These are phyloP conservation scores for Auanema freiburgensis DNA, from an alignment of 2,888 invertebrate genomes.

Conservation along the genomic window DNA sequence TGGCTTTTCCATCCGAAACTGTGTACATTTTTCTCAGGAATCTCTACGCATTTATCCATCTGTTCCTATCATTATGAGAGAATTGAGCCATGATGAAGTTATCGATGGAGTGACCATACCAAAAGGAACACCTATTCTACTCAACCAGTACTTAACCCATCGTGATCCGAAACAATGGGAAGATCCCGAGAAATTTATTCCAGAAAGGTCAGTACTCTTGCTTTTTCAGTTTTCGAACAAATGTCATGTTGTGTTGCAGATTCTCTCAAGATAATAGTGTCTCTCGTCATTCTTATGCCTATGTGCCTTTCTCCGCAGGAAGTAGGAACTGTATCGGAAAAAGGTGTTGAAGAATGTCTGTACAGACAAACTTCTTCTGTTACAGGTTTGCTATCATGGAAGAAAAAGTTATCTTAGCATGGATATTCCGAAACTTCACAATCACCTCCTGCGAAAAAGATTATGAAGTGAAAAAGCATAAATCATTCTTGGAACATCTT, in stretches of 20 bases:
- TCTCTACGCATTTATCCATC: slow-evolving; percentile 67
- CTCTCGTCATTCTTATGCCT: slow-evolving; percentile 66
- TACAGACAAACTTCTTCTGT: neutral
- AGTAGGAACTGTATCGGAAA: slow-evolving; percentile 68
- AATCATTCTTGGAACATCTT: neutral
- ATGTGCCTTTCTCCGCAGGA: slow-evolving; percentile 68
- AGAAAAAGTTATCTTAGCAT: slow-evolving; percentile 66
- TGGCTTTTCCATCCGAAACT: too few relatives aligned
- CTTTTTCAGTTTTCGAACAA: neutral
- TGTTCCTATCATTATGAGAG: slow-evolving; percentile 67
- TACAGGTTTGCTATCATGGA: slow-evolving; percentile 65
- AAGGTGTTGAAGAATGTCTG: slow-evolving; percentile 37
- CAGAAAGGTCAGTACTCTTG: slow-evolving; percentile 64
- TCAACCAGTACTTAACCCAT: slow-evolving; percentile 64
- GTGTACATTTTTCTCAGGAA: too few relatives aligned
- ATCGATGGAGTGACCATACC: slow-evolving; percentile 63
- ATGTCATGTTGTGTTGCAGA: slow-evolving; percentile 17
- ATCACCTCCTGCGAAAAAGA: slow-evolving; percentile 46
- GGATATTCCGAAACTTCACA: slow-evolving; percentile 65
- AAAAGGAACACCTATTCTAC: slow-evolving; percentile 60
- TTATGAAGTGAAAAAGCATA: slow-evolving; percentile 26
- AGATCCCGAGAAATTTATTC: slow-evolving; percentile 67
- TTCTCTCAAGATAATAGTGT: slow-evolving; percentile 64
- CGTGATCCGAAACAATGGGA: slow-evolving; percentile 65
- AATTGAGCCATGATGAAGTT: slow-evolving; percentile 64